These are phyloP conservation scores for Artibeus lituratus DNA, from an alignment of 2,797 vertebrate species.

Conservation along the genomic window DNA sequence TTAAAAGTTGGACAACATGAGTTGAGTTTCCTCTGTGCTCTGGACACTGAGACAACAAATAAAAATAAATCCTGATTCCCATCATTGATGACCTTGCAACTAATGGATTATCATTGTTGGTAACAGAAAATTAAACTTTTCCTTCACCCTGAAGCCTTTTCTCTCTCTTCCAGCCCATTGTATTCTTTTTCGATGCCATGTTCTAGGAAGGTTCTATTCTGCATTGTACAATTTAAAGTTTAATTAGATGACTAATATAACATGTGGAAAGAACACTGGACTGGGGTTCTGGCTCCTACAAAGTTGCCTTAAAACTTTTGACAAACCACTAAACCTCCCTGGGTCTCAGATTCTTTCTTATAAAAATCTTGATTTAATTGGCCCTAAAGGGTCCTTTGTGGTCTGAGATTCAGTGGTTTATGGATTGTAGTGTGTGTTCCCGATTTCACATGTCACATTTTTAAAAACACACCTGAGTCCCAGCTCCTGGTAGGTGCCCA, in stretches of 20 bases:
- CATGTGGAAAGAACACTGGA: slow-evolving; percentile 9
- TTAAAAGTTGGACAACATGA: not conserved
- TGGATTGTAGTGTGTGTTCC: not conserved
- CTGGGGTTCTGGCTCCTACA: not conserved
- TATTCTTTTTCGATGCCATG: slow-evolving; percentile 6
- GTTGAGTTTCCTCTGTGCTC: not conserved
- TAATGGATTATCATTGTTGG: not conserved
- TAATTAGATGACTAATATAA: slow-evolving; percentile 20
- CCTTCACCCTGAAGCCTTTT: not conserved
- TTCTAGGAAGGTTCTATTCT: not conserved
- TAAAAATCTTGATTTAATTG: not conserved
- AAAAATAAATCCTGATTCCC: not conserved
- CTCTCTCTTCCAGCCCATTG: not conserved
- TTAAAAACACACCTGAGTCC: not conserved
- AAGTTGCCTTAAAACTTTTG: slow-evolving; percentile 17
- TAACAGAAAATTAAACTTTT: not conserved
- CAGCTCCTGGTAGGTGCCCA: not conserved
- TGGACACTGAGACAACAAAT: not conserved
- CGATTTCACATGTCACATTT: not conserved
- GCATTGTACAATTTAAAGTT: slow-evolving; percentile 20
- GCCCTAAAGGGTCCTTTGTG: not conserved
- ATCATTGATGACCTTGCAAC: not conserved
- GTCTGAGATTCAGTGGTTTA: not conserved
- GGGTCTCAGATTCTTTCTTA: not conserved
- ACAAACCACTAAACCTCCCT: not conserved